These are phyloP conservation scores for Euphydryas editha DNA, from an alignment of 2,888 invertebrate species.

Conservation along the genomic window DNA sequence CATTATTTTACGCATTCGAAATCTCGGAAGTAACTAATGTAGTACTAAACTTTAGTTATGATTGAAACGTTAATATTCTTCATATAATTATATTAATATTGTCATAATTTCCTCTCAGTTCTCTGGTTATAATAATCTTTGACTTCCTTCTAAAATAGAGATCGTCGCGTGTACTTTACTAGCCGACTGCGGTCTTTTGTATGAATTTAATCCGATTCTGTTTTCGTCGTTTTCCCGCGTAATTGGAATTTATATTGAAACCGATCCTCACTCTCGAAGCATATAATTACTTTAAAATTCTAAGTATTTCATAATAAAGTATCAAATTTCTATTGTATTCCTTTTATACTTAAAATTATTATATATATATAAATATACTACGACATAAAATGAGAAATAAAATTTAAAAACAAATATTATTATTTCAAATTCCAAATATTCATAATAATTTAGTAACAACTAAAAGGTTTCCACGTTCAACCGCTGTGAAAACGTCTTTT, in stretches of 20 bases:
- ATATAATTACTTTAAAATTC: neutral
- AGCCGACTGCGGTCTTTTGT: constrained; percentile 63
- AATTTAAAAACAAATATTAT: too few species aligned
- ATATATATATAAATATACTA: neutral
- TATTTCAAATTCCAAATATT: too few species aligned
- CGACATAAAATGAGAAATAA: too few species aligned
- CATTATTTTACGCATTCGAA: too few species aligned
- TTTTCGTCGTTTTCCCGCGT: constrained; percentile 57
- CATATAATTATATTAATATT: neutral
- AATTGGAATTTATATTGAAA: constrained; percentile 67
- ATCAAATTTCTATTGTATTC: neutral
- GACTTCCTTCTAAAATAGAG: constrained; percentile 57
- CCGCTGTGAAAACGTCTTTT: too few species aligned
- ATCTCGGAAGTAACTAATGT: too few species aligned
- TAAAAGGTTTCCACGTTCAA: too few species aligned
- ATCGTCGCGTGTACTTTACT: constrained; percentile 66
- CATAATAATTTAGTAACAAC: too few species aligned
- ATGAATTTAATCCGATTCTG: constrained; percentile 74
- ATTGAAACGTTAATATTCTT: neutral
- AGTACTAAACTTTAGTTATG: too few species aligned
- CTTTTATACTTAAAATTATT: neutral
- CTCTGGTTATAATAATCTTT: constrained; percentile 36
- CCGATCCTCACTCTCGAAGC: constrained; percentile 27
- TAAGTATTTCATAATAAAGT: neutral
- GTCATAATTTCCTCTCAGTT: too few species aligned